These are phyloP conservation scores for Lontra canadensis DNA, from an alignment of 2,113 vertebrate genomes.

Conservation along the genomic window DNA sequence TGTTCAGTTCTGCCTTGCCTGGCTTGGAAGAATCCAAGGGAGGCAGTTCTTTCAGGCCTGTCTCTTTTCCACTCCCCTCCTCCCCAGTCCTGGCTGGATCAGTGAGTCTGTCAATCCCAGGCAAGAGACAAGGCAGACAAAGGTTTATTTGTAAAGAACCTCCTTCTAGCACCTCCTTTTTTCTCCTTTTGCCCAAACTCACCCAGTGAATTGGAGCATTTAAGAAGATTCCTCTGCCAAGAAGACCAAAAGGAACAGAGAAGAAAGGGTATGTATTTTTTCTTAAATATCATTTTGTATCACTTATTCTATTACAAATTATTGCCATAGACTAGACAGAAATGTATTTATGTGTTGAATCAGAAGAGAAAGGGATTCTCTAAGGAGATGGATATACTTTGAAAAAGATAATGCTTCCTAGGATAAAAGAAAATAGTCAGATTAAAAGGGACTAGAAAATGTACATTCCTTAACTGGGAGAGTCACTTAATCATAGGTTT, in stretches of 20 bases:
- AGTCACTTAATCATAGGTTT: background rate
- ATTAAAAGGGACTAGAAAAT: background rate
- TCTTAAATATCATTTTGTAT: conserved; percentile 61
- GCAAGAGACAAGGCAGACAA: conserved; percentile 77
- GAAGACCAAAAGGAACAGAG: conserved; percentile 59
- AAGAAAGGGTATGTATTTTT: conserved; percentile 66
- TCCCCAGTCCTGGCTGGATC: conserved; percentile 45
- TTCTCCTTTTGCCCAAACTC: conserved; percentile 48
- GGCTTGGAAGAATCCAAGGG: conserved; percentile 37
- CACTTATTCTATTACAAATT: conserved; percentile 47
- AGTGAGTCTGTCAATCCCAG: conserved; percentile 16
- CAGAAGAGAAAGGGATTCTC: background rate
- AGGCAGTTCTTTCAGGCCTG: conserved; percentile 47
- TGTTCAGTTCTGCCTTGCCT: background rate
- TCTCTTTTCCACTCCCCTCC: background rate
- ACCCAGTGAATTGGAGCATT: conserved; percentile 61
- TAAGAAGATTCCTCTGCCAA: conserved; percentile 72
- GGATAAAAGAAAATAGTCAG: background rate
- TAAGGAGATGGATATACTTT: background rate
- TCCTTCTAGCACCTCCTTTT: conserved; percentile 72
- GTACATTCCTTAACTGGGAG: background rate
- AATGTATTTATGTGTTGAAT: background rate
- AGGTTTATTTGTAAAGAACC: conserved; percentile 76
- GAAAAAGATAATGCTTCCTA: conserved; percentile 17
- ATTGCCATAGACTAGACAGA: conserved; percentile 5